Base-by-base conservation (phyloP, 2,797 vertebrate species). In the Tadarida brasiliensis region DNA sequence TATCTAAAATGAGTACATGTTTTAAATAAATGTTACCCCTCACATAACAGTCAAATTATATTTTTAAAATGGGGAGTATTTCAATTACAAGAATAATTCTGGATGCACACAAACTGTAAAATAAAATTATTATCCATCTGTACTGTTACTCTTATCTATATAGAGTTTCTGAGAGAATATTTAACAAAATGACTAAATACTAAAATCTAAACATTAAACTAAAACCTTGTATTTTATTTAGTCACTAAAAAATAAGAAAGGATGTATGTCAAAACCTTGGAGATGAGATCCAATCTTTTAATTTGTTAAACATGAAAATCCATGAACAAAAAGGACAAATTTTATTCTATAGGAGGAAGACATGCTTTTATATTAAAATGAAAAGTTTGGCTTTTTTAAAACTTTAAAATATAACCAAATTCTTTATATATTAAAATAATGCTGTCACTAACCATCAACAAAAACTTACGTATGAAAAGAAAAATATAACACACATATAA, bases 41-140 rank as follows among this genome's bases (percentile, higher is more conserved):
- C 47, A 83, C 15, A 47, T 71, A 93, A 78, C 11, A 83, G 26
- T 86, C 35, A 39, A 80, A 47, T 11, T 77, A 63, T 3, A 92
- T 85, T 95, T 96, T 54, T 77, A 92, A 96, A 96, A 88, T 89
- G 71, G 15, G 56, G 30, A 90, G 7, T 90, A 81, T 84, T 87
- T 88, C 70, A 84, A 85, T 88, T 86, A 81, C 16, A 87, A 92
- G 20, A 96, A 86, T 74, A 97, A 94, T 96, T 89, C 56, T 67
- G 77, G 7, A 51, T 76, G 14, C 15, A 71, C n/a, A 92, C 49
- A 82, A 90, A 93, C 65, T 81, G 54, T 61, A 95, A 93, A 95
- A 93, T 84, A 24, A 96, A 76, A 74, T 87, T 49, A 96, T 17
- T 68, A 87, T 24, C 65, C 20, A 93, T 56, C 56, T 84, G 24